Percentiles rank a stretch among this genome's conserved stretches.
phyloP scores from a whole-genome alignment of 2,797 vertebrate species.

The Acomys russatus region DNA sequence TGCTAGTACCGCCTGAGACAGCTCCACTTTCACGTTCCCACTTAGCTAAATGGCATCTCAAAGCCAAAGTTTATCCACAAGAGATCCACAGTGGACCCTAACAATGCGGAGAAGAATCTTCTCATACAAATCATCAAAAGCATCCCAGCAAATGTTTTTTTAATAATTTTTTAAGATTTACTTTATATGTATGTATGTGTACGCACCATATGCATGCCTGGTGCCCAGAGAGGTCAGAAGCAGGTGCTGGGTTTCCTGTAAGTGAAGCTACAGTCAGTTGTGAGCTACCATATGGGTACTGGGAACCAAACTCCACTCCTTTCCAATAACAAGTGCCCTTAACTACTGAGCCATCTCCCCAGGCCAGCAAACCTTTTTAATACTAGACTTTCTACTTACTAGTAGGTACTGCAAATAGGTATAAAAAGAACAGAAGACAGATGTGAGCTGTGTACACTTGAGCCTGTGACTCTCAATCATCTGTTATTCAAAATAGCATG shows the following conservation, averaged over 20 bases:
- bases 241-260: background rate
- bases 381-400: slow-evolving; percentile 18
- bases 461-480: background rate
- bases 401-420: slow-evolving; percentile 13
- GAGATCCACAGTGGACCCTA: background rate
- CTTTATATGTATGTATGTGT: background rate
- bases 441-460: background rate
- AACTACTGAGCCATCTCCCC: background rate
- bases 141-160: background rate
- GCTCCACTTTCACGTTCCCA: background rate
- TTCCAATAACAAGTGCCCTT: background rate
- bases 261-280: background rate
- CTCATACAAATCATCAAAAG: slow-evolving; percentile 13
- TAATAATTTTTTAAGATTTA: background rate
- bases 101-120: background rate
- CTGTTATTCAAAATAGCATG: background rate
- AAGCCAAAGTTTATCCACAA: background rate
- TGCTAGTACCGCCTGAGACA: background rate
- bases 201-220: no score
- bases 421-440: background rate
- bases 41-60: background rate
- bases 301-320: background rate
- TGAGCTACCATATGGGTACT: background rate
- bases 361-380: background rate
- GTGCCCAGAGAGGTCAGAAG: background rate